Evolutionary conservation across 2,797 vertebrate species (phyloP), one percentile per base, ranked within the genome.

Genomic region (Typhlichthys subterraneus): DNA sequence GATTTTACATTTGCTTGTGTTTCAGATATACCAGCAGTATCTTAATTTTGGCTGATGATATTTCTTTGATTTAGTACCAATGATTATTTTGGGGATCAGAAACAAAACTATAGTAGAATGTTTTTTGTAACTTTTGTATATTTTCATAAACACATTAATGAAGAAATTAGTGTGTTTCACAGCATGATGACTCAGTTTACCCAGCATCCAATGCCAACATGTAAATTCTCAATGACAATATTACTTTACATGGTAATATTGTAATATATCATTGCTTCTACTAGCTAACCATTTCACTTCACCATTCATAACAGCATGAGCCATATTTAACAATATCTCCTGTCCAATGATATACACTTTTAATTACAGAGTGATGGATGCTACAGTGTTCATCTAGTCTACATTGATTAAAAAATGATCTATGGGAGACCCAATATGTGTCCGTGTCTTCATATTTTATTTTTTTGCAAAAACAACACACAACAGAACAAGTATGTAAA

Each of bases 371-470:
- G 83, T 77, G 88, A 88, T 84, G 72, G 75, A 86, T 78, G 84
- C 73, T 76, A 38, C 5, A 38, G 80, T 87, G 87, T 90, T 85
- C 80, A 80, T 90, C 85, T 88, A 79, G 79, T 71, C 73, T 57
- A 59, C 50, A 65, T 79, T 75, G 88, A 91, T 90, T 91, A 90
- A 90, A 90, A 89, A 88, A 90, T 88, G 81, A 87, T 89, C 79
- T 80, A 81, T 53, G 65, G 65, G 65, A 72, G 75, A 82, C 15
- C 76, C 76, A 80, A 85, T 88, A 89, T 89, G 82, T 84, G 86
- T 85, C 87, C 90, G 89, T 87, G 87, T 85, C 77, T 87, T 88
- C 82, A 82, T 84, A 87, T 87, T 85, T 85, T 86, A 83, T 88
- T 87, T 85, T 84, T 88, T 83, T 23, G 19, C 19, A 23, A 3